These are phyloP conservation scores for Anguilla japonica DNA, from an alignment of 2,113 vertebrate species.

Conservation along the genomic window DNA sequence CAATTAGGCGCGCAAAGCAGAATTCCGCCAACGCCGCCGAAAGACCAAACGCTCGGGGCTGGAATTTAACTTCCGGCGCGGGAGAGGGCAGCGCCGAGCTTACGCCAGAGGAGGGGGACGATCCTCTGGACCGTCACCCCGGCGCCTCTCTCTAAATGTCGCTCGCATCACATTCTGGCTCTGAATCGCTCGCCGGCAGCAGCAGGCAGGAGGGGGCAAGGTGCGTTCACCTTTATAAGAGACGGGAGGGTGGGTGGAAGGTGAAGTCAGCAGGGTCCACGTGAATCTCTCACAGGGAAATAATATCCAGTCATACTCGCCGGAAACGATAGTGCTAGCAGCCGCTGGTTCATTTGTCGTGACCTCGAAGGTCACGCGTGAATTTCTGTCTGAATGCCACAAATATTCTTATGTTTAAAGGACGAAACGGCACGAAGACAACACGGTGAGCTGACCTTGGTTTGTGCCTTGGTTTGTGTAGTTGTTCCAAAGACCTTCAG, in stretches of 20 bases:
- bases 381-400: too few relatives aligned
- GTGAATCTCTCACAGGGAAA: too few relatives aligned
- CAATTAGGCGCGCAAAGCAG: constrained; percentile 69
- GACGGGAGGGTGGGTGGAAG: background rate
- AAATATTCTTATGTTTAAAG: too few relatives aligned
- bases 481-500: too few relatives aligned
- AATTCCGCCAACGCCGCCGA: constrained; percentile 54
- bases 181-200: constrained; percentile 18
- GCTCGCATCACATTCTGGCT: constrained; percentile 52
- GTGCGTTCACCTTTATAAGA: background rate
- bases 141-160: constrained; percentile 72
- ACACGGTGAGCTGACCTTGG: too few relatives aligned
- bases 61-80: constrained; percentile 65
- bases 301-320: too few relatives aligned
- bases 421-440: too few relatives aligned
- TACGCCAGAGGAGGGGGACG: constrained; percentile 46
- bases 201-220: too few relatives aligned
- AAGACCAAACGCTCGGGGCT: constrained; percentile 65
- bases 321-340: too few relatives aligned
- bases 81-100: constrained; percentile 54
- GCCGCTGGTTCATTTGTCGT: too few relatives aligned
- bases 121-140: constrained; percentile 49
- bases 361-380: too few relatives aligned
- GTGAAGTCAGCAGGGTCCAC: background rate
- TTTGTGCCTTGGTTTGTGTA: too few relatives aligned